Conservation (phyloP, 1,140 invertebrate genomes). For the Caerostris darwini region DNA sequence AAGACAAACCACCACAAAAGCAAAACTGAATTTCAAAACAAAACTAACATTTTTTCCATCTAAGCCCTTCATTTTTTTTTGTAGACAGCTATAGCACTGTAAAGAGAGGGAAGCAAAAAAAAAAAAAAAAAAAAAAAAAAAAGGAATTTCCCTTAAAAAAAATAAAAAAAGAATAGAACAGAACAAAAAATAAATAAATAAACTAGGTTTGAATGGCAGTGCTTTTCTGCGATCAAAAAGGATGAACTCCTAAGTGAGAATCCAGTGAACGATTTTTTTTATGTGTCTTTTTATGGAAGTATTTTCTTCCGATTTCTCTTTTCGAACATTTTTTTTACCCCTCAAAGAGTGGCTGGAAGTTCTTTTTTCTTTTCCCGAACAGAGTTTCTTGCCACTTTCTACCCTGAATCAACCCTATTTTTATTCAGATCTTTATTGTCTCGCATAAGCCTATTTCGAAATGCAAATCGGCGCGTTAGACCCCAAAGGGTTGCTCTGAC, state of each 20-base stretch:
- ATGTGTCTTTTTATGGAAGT: neutral
- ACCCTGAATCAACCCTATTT: neutral
- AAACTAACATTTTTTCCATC: neutral
- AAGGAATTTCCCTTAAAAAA: neutral
- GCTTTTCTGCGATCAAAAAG: conserved; percentile 27
- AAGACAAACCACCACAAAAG: neutral
- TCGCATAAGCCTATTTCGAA: neutral
- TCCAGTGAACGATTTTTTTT: neutral
- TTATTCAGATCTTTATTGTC: neutral
- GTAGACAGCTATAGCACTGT: neutral
- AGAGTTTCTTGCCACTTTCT: neutral
- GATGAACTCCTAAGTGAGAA: neutral
- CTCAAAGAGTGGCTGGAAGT: neutral
- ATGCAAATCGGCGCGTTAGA: neutral
- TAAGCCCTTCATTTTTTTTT: neutral
- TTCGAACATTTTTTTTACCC: neutral
- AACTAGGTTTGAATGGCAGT: conserved; percentile 38
- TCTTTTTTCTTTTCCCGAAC: neutral
- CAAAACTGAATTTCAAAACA: neutral
- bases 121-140: too few relatives aligned
- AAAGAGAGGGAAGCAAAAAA: too few relatives aligned
- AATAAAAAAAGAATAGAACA: neutral
- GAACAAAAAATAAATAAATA: neutral
- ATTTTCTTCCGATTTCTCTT: neutral
- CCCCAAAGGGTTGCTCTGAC: neutral